A percentile compares a stretch with the other conserved stretches of the same genome.
Conservation (phyloP, 2,113 vertebrate species). For the Brachionichthys hirsutus region DNA sequence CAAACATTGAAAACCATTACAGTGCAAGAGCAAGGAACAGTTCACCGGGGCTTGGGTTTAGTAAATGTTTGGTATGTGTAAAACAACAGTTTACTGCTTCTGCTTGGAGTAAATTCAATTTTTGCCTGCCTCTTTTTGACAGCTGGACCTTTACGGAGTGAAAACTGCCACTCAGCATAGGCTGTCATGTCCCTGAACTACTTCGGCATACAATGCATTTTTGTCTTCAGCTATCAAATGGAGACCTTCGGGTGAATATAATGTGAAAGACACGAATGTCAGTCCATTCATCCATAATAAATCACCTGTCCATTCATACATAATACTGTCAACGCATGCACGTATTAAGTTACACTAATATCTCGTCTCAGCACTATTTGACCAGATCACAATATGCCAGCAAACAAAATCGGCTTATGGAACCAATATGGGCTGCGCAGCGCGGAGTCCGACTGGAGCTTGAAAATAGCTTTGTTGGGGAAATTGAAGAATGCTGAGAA, state of each 20-base stretch:
- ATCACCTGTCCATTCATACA: conserved; percentile 24
- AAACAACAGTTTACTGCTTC: not conserved
- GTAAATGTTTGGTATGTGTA: conserved; percentile 5
- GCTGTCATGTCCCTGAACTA: not conserved
- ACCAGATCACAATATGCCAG: conserved; percentile 46
- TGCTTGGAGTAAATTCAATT: not conserved
- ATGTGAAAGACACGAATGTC: conserved; percentile 33
- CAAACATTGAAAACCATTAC: conserved; percentile 39
- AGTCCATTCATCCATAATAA: conserved; percentile 42
- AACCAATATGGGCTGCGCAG: conserved; percentile 49
- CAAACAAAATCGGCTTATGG: conserved; percentile 44
- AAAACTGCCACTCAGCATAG: too few species aligned
- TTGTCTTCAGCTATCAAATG: conserved; percentile 24
- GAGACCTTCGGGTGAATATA: conserved; percentile 39
- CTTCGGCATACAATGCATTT: conserved; percentile 2
- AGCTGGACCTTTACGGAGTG: too few species aligned
- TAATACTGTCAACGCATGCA: conserved; percentile 34
- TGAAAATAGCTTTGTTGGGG: conserved; percentile 73
- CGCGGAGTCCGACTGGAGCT: conserved; percentile 36
- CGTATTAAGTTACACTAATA: conserved; percentile 58
- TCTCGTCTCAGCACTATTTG: conserved; percentile 60
- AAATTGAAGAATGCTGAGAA: conserved; percentile 75
- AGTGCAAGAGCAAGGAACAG: conserved; percentile 8
- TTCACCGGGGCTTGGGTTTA: conserved; percentile 8
- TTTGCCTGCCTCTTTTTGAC: too few species aligned